Base-by-base conservation (phyloP, 1,140 invertebrate species). In the Meloidogyne exigua region DNA sequence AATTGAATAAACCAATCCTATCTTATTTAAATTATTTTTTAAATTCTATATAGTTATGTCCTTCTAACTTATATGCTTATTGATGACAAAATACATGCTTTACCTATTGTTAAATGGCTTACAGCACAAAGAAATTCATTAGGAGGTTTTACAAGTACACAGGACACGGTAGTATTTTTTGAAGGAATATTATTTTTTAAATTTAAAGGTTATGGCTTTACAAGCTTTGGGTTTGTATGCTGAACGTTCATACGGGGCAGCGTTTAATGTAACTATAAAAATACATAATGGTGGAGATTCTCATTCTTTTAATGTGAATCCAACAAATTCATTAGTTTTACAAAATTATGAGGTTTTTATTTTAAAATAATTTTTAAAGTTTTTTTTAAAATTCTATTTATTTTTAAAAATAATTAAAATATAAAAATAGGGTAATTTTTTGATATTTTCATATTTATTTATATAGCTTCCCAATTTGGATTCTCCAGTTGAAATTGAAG, bases 81-180 rank as follows among this genome's bases (percentile, higher is more conserved):
- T 73, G 80, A 91, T 77, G 89, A 92, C 1, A 86, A 91, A 28
- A 88, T 90, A 32, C 92, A 93, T 80, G 91, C 92, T 0, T 87
- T 94, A 21, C 92, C 94, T 0, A 91, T 95, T 21, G 91, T 94
- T 76, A 91, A 92, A 63, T 96, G 93, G 92, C 89, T 98, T 0
- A 90, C 95, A 39, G 90, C 90, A 76, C 92, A 94, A 82, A 89
- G 93, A 75, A 95, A 94, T 87, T 88, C 90, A 0, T 89, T 91
- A 78, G 94, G 94, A 15, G 93, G 94, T 23, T 95, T 94, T 86
- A 90, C 92, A 3, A 93, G 92, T 2, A 93, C 92, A 10, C 81
- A 89, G 87, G 89, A 90, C 76, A 90, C 89, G 4, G 89, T 90
- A 10, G 83, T 90, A 28, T 89, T 87, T 10, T 65, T 73, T 36